Percentiles rank a stretch among this genome's conserved stretches.
These are phyloP conservation scores for Ophion obscuratus DNA, from an alignment of 2,888 invertebrate genomes.

Conservation along the genomic window DNA sequence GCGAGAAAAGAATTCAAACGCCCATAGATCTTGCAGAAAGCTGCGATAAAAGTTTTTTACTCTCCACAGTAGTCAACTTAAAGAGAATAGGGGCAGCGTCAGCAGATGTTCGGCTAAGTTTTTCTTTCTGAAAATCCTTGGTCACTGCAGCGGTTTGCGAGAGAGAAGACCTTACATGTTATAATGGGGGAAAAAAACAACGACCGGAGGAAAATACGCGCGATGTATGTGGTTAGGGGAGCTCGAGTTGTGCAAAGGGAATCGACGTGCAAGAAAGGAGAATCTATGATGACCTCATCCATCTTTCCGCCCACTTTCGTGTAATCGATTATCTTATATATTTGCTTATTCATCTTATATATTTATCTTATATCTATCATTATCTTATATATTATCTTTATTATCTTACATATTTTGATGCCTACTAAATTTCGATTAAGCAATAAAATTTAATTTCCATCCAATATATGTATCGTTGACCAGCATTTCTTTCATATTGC, in stretches of 20 bases:
- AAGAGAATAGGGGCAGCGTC: not conserved
- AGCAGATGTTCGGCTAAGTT: slow-evolving; percentile 16
- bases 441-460: not conserved
- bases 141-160: not conserved
- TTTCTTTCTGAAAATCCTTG: not conserved
- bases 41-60: not conserved
- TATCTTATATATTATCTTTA: too few relatives aligned
- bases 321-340: too few relatives aligned
- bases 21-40: too few relatives aligned
- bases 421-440: not conserved
- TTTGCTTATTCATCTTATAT: too few relatives aligned
- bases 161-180: slow-evolving; percentile 16
- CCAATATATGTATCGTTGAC: too few relatives aligned
- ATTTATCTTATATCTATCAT: too few relatives aligned
- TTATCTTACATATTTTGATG: not conserved
- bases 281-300: slow-evolving; percentile 26
- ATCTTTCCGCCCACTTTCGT: slow-evolving; percentile 14
- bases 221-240: too few relatives aligned
- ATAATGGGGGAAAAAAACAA: too few relatives aligned
- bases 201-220: too few relatives aligned
- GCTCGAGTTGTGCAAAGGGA: too few relatives aligned
- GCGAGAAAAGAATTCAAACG: too few relatives aligned
- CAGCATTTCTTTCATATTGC: too few relatives aligned
- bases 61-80: not conserved
- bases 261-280: slow-evolving; percentile 21